Base-by-base conservation (phyloP, 2,113 vertebrate species). In the Theristicus caerulescens region DNA sequence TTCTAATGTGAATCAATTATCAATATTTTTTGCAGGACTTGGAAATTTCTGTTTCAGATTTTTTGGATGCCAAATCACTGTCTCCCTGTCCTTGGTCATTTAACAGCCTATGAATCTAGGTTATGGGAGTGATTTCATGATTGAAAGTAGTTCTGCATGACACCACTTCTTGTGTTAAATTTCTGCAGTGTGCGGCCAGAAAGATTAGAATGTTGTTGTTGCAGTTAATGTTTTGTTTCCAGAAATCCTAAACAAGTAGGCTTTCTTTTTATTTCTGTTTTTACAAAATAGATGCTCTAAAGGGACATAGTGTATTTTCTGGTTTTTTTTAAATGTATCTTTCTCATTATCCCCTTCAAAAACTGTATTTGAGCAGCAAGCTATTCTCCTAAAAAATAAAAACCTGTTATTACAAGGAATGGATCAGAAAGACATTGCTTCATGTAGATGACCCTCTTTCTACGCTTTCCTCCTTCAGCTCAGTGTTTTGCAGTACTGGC, bases 21-120 rank as follows among this genome's bases (percentile, higher is more conserved):
- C 38, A 31, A 4, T 42, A 29, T 24, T 67, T 86, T 86, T 59
- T 36, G 3, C 42, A 51, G 54, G 31, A 17, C 15, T n/a, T 34
- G 16, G 66, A 71, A 52, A 79, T 88, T 24, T 73, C 49, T 66
- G 9, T 74, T 78, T 90, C 27, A 36, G 25, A 1, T 27, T 36
- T 40, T 90, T 86, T 81, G 32, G 62, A 88, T 70, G 40, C 57
- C 0, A 0, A 4, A 10, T 38, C n/a, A 6, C 40, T 67, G 8
- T 58, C n/a, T 81, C 22, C 46, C 64, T 78, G 26, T 36, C n/a
- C 42, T 73, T 38, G 54, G 10, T 51, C 74, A 62, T 57, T 80
- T 38, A 55, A 26, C 70, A 88, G 7, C 38, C 32, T 29, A 21
- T 27, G 61, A 76, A 89, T 64, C 38, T 11, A 55, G 16, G 9